Evolutionary conservation across 2,797 vertebrate genomes (phyloP), one percentile per base, ranked within the genome.

Genomic region (Myotis daubentonii): DNA sequence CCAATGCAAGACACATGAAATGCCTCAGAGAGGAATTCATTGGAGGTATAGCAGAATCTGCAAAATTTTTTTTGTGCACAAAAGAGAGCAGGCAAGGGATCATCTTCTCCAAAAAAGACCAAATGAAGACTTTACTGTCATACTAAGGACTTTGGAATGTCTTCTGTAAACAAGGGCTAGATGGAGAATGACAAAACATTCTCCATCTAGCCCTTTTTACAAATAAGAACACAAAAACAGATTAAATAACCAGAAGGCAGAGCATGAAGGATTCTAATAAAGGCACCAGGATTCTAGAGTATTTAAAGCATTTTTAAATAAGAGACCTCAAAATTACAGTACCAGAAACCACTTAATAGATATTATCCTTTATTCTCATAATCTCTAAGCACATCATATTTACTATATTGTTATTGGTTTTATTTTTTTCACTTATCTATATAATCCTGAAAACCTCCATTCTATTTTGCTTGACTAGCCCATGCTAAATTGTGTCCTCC

Each of bases 81-180:
- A 38, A 51, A 20, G 10, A 51, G 49, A 74, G 6, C 22, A 84
- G 66, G 25, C 38, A n/a, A 36, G n/a, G 3, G 8, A 47, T 87
- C 4, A n/a, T 79, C 47, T 72, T 79, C 38, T 72, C 41, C 75
- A 41, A 76, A 60, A n/a, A n/a, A 71, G 17, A 25, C 55, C 33
- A 72, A 70, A 51, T 19, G 71, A 88, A 81, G 47, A 85, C 13
- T 91, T 87, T 55, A 6, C 68, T 51, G 19, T 83, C 74, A 62
- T 19, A 82, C 36, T 49, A 81, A 93, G 70, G 55, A 70, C 57
- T 74, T 66, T 41, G 86, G n/a, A 86, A 91, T 93, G 82, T 87
- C 70, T 90, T 94, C 30, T 28, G 41, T 74, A 89, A 91, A 80
- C 20, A 84, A 82, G 51, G n/a, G 4, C 9, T 68, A 82, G 28